A percentile compares a stretch with the other conserved stretches of the same genome.
These are phyloP conservation scores for Prietella phreatophila DNA, from an alignment of 2,113 vertebrate genomes.

Conservation along the genomic window DNA sequence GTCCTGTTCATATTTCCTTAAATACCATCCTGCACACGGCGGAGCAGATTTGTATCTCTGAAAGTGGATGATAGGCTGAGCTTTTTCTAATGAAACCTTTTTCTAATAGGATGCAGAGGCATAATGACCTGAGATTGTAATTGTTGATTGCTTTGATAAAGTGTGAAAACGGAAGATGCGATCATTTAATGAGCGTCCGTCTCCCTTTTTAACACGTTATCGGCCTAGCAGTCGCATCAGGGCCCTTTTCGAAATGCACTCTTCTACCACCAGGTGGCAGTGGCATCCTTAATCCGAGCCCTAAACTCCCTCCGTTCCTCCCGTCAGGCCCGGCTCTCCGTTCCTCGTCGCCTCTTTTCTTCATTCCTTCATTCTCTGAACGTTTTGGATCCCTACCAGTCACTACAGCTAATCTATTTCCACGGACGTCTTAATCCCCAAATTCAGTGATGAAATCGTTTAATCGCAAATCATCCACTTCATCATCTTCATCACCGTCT, in stretches of 20 bases:
- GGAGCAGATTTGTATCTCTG: conserved; percentile 33
- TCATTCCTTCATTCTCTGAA: conserved; percentile 24
- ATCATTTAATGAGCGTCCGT: conserved; percentile 34
- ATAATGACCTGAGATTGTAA: conserved; percentile 35
- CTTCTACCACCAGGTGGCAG: conserved; percentile 65
- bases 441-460: conserved; percentile 74
- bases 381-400: conserved; percentile 73
- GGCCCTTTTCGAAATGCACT: background rate
- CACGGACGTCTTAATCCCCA: conserved; percentile 72
- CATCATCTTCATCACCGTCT: conserved; percentile 53
- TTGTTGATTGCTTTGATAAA: conserved; percentile 34
- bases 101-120: background rate
- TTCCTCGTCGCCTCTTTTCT: conserved; percentile 1
- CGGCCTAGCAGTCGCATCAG: background rate
- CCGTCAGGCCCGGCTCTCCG: conserved; percentile 33
- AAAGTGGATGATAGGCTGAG: conserved; percentile 9
- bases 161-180: conserved; percentile 9
- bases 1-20: conserved; percentile 37
- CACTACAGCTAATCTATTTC: conserved; percentile 78
- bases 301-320: conserved; percentile 24
- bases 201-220: background rate
- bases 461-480: conserved; percentile 72
- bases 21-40: background rate
- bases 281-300: conserved; percentile 28
- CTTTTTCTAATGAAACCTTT: conserved; percentile 47